Evolutionary conservation across 2,888 invertebrate species (phyloP).

Genomic region (Limnephilus auricula): DNA sequence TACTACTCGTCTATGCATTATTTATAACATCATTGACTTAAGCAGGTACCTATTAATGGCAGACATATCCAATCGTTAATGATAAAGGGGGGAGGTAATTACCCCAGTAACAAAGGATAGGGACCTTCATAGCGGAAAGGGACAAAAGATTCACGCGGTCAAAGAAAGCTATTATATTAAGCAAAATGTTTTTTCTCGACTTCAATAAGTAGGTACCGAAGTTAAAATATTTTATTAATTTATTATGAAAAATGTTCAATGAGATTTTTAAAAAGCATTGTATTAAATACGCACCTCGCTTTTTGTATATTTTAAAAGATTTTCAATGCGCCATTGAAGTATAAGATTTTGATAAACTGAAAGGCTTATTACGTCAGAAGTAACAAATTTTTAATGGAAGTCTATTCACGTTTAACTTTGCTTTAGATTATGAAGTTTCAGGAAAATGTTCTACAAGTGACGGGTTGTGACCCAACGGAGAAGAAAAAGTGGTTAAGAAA

Average conservation of each 20-base stretch:
- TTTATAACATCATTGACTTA: too few species aligned
- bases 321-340: neutral
- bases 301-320: neutral
- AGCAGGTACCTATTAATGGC: neutral
- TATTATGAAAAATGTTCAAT: neutral
- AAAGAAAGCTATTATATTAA: neutral
- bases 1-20: too few species aligned
- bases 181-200: neutral
- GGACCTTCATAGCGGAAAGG: neutral
- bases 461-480: neutral
- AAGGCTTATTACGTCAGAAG: conserved; percentile 22
- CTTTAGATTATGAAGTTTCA: neutral
- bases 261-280: neutral
- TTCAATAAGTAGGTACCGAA: neutral
- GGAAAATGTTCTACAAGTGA: neutral
- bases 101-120: neutral
- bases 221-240: neutral
- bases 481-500: neutral
- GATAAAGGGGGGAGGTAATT: neutral
- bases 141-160: neutral
- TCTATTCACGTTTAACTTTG: conserved; percentile 29
- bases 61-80: neutral
- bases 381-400: conserved; percentile 41
- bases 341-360: neutral
- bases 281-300: neutral